phyloP scores from a whole-genome alignment of 2,797 vertebrate species.

The Oreortyx pictus region DNA sequence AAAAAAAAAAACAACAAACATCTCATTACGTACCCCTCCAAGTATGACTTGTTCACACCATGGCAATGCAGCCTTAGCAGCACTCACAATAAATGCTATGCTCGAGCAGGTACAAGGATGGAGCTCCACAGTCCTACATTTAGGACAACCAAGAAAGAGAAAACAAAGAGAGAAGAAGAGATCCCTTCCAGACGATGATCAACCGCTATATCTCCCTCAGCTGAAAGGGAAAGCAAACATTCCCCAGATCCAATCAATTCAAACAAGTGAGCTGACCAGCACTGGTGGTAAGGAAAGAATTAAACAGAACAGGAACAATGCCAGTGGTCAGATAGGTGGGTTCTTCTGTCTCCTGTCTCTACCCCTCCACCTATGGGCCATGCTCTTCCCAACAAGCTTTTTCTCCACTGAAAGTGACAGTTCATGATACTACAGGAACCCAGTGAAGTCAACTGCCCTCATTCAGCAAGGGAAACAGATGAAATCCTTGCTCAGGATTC shows the following conservation, averaged over 20 bases:
- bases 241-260: neutral
- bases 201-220: neutral
- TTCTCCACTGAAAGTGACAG: neutral
- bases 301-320: neutral
- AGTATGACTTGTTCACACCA: no score
- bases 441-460: neutral
- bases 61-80: no score
- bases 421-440: neutral
- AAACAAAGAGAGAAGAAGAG: neutral
- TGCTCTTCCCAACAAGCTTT: neutral
- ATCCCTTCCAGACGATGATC: neutral
- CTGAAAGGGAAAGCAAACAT: neutral
- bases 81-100: no score
- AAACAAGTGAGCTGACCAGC: neutral
- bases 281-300: neutral
- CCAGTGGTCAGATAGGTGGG: neutral
- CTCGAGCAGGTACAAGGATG: no score
- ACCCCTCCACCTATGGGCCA: neutral
- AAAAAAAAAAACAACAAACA: no score
- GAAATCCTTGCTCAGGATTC: no score
- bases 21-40: no score
- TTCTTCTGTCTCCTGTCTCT: accelerated
- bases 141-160: conserved; percentile 6
- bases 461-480: no score
- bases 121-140: neutral